Percentiles rank a stretch among this genome's conserved stretches.
These are phyloP conservation scores for Oreochromis aureus DNA, from an alignment of 2,113 vertebrate species.

Conservation along the genomic window DNA sequence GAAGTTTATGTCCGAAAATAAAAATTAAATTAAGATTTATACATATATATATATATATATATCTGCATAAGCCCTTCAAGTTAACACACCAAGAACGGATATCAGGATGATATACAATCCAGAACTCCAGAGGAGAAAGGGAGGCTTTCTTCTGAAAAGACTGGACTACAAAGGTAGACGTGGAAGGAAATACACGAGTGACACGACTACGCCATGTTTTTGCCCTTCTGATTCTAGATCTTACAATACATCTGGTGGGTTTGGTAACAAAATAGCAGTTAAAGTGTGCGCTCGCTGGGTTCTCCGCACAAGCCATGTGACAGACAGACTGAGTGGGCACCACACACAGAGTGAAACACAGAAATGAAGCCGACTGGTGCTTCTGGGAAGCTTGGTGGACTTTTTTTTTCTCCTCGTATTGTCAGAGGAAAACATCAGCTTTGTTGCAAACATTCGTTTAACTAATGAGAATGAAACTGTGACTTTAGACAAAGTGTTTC, in stretches of 20 bases:
- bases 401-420: neutral
- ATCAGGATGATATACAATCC: conserved; percentile 55
- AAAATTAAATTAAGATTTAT: conserved; percentile 59
- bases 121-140: conserved; percentile 23
- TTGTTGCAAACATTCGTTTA: conserved; percentile 28
- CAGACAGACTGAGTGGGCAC: neutral
- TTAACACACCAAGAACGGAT: conserved; percentile 50
- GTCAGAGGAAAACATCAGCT: neutral
- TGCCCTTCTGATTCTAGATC: conserved; percentile 37
- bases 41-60: conserved; percentile 39
- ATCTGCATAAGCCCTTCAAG: conserved; percentile 70
- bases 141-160: conserved; percentile 6
- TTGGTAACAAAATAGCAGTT: neutral
- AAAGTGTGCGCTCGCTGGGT: neutral
- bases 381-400: neutral
- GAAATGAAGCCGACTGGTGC: neutral
- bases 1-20: conserved; percentile 44
- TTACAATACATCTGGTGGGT: conserved; percentile 27
- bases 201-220: conserved; percentile 16
- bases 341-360: neutral
- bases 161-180: neutral
- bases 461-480: neutral
- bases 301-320: neutral
- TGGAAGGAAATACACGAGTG: conserved; percentile 8
- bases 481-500: neutral